Percentiles rank a stretch among this genome's conserved stretches.
Conservation (phyloP, 2,113 vertebrate genomes). For the Penelope pileata region DNA sequence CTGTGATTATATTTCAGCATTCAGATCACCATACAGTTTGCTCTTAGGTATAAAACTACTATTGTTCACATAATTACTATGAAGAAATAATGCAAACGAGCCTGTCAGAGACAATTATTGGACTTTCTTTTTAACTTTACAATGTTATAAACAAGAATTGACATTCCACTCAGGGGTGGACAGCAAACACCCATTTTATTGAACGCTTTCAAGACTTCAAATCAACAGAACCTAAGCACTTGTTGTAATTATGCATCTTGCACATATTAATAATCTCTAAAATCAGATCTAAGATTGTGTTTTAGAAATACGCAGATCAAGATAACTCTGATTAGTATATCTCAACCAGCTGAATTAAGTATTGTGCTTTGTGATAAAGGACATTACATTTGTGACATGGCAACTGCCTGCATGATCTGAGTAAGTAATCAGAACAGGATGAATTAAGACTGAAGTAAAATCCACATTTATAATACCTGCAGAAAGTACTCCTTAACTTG, state of each 20-base stretch:
- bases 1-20: constrained; percentile 48
- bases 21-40: constrained; percentile 49
- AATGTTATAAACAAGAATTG: constrained; percentile 46
- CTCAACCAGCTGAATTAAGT: neutral
- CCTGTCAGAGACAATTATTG: constrained; percentile 35
- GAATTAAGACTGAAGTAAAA: neutral
- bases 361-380: neutral
- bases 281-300: neutral
- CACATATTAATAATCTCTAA: neutral
- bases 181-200: constrained; percentile 27
- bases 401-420: neutral
- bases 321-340: neutral
- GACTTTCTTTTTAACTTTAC: constrained; percentile 26
- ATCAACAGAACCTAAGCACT: constrained; percentile 2
- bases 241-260: neutral
- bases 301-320: neutral
- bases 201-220: constrained; percentile 25
- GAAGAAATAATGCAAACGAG: constrained; percentile 59
- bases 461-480: neutral
- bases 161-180: constrained; percentile 13
- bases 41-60: constrained; percentile 41
- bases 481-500: neutral
- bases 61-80: constrained; percentile 42
- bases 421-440: neutral
- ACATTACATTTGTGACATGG: neutral